These are phyloP conservation scores for Lordiphosa mommai DNA, from an alignment of 1,140 invertebrate species.

Conservation along the genomic window DNA sequence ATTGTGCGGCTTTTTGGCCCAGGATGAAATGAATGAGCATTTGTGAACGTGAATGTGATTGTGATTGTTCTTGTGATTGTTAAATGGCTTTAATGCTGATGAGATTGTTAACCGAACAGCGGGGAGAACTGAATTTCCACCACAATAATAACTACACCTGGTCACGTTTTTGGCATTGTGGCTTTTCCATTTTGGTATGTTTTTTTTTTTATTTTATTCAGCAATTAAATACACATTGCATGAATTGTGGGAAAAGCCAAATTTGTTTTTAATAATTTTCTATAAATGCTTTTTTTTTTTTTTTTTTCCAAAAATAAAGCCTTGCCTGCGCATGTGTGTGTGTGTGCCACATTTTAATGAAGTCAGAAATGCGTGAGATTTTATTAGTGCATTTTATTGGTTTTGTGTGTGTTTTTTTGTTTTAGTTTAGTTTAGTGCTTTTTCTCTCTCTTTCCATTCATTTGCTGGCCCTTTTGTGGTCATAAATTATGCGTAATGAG, in stretches of 20 bases:
- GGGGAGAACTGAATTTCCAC: neutral
- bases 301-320: conserved; percentile 29
- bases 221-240: too few species aligned
- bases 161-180: conserved; percentile 62
- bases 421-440: conserved; percentile 8
- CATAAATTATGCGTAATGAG: conserved; percentile 67
- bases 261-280: neutral
- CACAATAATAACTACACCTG: conserved; percentile 10
- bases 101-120: conserved; percentile 19
- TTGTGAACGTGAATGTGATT: too few species aligned
- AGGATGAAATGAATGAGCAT: too few species aligned
- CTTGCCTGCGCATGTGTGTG: conserved; percentile 12
- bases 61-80: conserved; percentile 8
- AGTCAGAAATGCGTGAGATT: conserved; percentile 63
- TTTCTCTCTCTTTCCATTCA: conserved; percentile 5
- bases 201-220: too few species aligned
- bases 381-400: conserved; percentile 71
- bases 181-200: conserved; percentile 28
- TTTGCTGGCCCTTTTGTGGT: conserved; percentile 41
- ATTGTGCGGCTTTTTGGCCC: conserved; percentile 50
- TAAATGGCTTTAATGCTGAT: conserved; percentile 28
- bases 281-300: neutral
- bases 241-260: too few species aligned
- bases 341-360: conserved; percentile 54
- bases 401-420: conserved; percentile 22